These are phyloP conservation scores for Pseudomugil tenellus DNA, from an alignment of 2,797 vertebrate species.

Conservation along the genomic window DNA sequence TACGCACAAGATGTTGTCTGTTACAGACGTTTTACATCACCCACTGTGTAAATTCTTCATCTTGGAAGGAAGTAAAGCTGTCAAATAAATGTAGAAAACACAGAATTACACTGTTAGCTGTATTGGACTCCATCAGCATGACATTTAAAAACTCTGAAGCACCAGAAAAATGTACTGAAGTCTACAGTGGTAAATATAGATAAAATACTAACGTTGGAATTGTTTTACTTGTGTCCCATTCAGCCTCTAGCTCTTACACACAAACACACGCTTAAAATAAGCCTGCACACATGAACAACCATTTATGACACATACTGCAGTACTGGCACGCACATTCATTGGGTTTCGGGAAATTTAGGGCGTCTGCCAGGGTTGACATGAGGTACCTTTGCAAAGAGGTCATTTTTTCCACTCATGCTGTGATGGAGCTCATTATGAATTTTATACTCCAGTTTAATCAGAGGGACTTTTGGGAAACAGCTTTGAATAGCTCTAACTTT, in stretches of 20 bases:
- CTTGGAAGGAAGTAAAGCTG: background rate
- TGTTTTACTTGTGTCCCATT: background rate
- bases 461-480: constrained; percentile 51
- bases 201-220: background rate
- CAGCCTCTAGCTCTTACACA: constrained; percentile 1
- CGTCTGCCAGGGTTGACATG: constrained; percentile 49
- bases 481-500: constrained; percentile 36
- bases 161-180: background rate
- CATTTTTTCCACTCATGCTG: constrained; percentile 67
- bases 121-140: background rate
- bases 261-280: constrained; percentile 9
- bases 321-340: constrained; percentile 8
- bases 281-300: constrained; percentile 8
- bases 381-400: constrained; percentile 42
- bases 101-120: background rate
- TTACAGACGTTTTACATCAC: background rate
- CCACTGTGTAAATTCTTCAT: background rate
- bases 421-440: constrained; percentile 63
- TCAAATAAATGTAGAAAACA: background rate
- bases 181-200: background rate
- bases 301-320: constrained; percentile 9
- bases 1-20: background rate
- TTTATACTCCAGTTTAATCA: constrained; percentile 61
- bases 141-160: background rate
- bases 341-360: constrained; percentile 35